Evolutionary conservation across 2,888 invertebrate species (phyloP), one percentile per base, ranked within the genome.

Genomic region (Diarsia mendica): DNA sequence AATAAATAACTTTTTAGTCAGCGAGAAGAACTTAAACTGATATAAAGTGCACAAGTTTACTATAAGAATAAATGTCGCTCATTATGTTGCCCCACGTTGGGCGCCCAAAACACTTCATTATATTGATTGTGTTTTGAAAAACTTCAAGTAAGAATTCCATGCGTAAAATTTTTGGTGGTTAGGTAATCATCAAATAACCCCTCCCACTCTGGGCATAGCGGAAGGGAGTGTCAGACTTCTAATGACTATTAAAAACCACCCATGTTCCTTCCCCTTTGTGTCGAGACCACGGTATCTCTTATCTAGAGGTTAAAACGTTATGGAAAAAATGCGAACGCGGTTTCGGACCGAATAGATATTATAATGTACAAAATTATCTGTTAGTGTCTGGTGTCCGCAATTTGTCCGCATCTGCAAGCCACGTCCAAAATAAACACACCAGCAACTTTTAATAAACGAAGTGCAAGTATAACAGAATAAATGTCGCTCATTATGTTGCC

Each of bases 401-500:
- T 60, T 3, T 33, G 60, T 33, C 33, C 18, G 10, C 33, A 18
- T 33, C 10, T 18, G 8, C 18, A 69, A 65, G 64, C 33, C 44
- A 58, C 1, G 3, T 28, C 39, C 10, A 49, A 63, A 67, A 73
- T 61, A 76, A 74, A 79, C 51, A 63, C 65, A 61, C 33, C 65
- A 72, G 23, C 75, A 55, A 66, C 20, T 75, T 84, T 84, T 84
- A 84, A 88, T 89, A 88, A 88, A 85, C 85, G 80, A 82, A 80
- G 83, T 84, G 82, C 71, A 74, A 84, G 76, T 76, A 76, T 80
- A 74, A 85, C 82, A 85, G 84, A 88, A 89, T 91, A 92, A 91
- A 92, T 91, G 90, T 90, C 84, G 80, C 90, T 90, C 89, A 92
- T 92, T 89, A 90, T 83, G 84, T 77, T 82, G 87, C 83, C 90